Evolutionary conservation across 2,888 invertebrate genomes (phyloP), one percentile per base, ranked within the genome.

Genomic region (Conistra vaccinii): DNA sequence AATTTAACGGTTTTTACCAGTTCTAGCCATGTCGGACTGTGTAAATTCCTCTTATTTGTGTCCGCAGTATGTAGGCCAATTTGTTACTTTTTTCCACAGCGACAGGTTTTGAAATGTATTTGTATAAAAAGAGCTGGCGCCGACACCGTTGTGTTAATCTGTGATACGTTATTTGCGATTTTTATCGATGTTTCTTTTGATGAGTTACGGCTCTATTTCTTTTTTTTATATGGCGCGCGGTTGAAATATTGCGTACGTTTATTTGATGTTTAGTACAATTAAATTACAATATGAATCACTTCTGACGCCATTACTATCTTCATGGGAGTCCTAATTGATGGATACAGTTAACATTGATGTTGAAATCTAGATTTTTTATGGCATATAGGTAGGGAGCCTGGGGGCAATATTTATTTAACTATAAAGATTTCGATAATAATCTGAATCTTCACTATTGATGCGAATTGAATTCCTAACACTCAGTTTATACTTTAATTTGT

Each of bases 41-140:
- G 92, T 93, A 93, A 92, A 92, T 93, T 92, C 93, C 90, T 93
- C 91, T 92, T 93, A 93, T 94, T 94, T 93, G 92, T 92, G 91
- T 90, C 89, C 90, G 89, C 86, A 80, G 89, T 92, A 94, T 94
- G 95, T 95, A 92, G 96, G 96, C 89, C 95, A 93, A 90, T 93
- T 92, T 91, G 92, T 92, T 92, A 92, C 93, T 92, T 91, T 90
- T 87, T 88, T 83, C 81, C 84, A 73, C 90, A 85, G 87, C 91
- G 92, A 95, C 95, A 94, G 94, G 95, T 95, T 95, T 90, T 86
- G 88, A 92, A 91, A 89, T 87, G 81, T 88, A 86, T 90, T 86
- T 89, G 88, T 89, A 85, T 86, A 86, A 87, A 87, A 88, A 88
- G 78, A 82, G 79, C 65, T 83, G 88, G 85, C 85, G 87, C 83